These are phyloP conservation scores for Cavia aperea DNA, from an alignment of 2,113 vertebrate species.

Conservation along the genomic window DNA sequence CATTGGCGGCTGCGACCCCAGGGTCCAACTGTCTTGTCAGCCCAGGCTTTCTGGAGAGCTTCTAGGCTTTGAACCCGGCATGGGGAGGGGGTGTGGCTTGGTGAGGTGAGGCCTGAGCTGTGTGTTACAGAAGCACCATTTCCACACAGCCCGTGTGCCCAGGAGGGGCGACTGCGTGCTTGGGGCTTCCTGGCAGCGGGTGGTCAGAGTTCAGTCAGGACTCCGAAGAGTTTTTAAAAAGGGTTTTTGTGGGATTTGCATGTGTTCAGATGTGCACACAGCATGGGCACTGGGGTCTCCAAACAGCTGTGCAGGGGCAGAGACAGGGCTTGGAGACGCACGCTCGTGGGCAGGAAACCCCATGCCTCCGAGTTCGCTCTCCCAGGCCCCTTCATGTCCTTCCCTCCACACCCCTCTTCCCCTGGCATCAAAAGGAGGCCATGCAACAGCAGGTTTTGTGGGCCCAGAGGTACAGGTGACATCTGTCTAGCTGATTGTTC, in stretches of 20 bases:
- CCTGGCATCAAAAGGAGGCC: neutral
- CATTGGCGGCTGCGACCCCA: neutral
- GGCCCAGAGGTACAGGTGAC: neutral
- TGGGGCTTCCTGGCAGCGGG: neutral
- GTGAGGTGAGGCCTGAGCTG: neutral
- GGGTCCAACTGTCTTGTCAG: neutral
- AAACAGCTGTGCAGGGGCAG: neutral
- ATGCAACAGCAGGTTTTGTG: neutral
- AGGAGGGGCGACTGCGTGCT: neutral
- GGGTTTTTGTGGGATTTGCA: neutral
- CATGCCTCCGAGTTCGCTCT: no score
- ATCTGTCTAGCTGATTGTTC: neutral
- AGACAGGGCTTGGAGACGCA: neutral
- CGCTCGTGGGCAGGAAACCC: neutral
- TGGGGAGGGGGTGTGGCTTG: neutral
- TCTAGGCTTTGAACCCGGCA: neutral
- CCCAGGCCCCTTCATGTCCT: neutral
- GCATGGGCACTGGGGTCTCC: no score
- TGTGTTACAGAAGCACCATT: conserved; percentile 20
- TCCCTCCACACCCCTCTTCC: neutral
- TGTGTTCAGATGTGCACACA: neutral
- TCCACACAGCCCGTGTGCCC: neutral
- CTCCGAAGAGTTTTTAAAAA: neutral
- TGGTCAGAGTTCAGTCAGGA: neutral
- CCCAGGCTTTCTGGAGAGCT: conserved; percentile 28